phyloP scores from a whole-genome alignment of 2,888 invertebrate genomes.

The Limnephilus auricula region DNA sequence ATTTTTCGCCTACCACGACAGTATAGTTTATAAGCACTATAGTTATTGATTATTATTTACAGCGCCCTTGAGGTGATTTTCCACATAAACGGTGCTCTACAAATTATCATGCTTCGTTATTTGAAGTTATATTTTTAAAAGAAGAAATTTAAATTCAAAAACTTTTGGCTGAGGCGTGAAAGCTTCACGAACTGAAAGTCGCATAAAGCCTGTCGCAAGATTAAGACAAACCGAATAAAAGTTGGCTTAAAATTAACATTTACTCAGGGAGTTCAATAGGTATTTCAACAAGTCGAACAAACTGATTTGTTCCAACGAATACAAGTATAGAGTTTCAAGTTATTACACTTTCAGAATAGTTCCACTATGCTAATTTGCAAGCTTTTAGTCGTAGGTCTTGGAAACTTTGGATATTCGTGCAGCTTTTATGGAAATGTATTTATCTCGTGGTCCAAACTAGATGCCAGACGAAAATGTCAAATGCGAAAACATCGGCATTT shows the following conservation, averaged over 20 bases:
- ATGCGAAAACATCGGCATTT: slow-evolving; percentile 20
- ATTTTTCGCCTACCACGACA: too few species aligned
- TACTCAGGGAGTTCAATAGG: slow-evolving; percentile 22
- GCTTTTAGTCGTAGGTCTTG: slow-evolving; percentile 24
- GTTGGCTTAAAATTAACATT: slow-evolving; percentile 43
- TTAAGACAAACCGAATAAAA: slow-evolving; percentile 36
- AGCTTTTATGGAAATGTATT: slow-evolving; percentile 41
- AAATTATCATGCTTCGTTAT: background rate
- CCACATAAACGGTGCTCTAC: too few species aligned
- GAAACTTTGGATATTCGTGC: slow-evolving; percentile 18
- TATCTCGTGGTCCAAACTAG: slow-evolving; percentile 50
- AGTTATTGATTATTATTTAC: too few species aligned
- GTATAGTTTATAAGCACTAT: background rate
- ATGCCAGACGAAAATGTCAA: slow-evolving; percentile 24
- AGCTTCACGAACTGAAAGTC: slow-evolving; percentile 12
- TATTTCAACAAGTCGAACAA: slow-evolving; percentile 44
- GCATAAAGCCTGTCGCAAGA: slow-evolving; percentile 11
- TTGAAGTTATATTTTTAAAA: background rate
- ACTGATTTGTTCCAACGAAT: slow-evolving; percentile 46
- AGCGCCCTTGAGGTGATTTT: too few species aligned
- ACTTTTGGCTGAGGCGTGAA: background rate
- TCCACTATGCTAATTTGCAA: slow-evolving; percentile 41
- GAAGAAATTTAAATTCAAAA: background rate
- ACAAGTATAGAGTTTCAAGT: slow-evolving; percentile 27
- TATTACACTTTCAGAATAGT: slow-evolving; percentile 49